phyloP scores from a whole-genome alignment of 1,140 invertebrate genomes.

The Argopecten irradians region DNA sequence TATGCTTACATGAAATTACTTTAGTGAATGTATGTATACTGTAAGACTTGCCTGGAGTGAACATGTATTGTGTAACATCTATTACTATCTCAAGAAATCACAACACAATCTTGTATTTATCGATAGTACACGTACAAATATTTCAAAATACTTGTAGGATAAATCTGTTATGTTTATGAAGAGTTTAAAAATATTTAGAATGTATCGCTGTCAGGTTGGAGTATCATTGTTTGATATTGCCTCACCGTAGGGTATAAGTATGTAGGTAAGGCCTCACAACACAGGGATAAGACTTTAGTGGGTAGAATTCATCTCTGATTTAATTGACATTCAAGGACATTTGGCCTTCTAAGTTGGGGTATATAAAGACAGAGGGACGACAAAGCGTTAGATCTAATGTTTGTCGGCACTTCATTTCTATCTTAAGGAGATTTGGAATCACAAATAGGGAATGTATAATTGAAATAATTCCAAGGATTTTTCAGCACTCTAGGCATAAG shows the following conservation, averaged over 20 bases:
- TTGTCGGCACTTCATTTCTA: background rate
- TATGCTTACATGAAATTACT: background rate
- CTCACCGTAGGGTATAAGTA: too few species aligned
- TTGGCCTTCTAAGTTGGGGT: background rate
- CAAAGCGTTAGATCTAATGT: background rate
- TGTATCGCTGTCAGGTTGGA: background rate
- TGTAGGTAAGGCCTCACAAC: too few species aligned
- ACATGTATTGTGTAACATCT: background rate
- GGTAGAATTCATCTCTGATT: background rate
- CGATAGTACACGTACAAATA: background rate
- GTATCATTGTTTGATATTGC: background rate
- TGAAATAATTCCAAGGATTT: slow-evolving; percentile 10
- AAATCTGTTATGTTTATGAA: background rate
- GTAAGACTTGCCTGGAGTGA: background rate
- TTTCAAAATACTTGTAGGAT: background rate
- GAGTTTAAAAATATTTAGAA: background rate
- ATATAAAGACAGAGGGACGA: background rate
- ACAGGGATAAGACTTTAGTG: background rate
- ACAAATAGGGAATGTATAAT: background rate
- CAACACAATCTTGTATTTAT: background rate
- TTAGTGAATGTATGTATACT: background rate
- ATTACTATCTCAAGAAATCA: background rate
- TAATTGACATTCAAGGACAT: too few species aligned
- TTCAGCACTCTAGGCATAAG: background rate
- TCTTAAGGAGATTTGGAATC: background rate